Percentiles rank a stretch among this genome's conserved stretches.
Conservation (phyloP, 2,113 vertebrate genomes). For the Beaufortia kweichowensis region DNA sequence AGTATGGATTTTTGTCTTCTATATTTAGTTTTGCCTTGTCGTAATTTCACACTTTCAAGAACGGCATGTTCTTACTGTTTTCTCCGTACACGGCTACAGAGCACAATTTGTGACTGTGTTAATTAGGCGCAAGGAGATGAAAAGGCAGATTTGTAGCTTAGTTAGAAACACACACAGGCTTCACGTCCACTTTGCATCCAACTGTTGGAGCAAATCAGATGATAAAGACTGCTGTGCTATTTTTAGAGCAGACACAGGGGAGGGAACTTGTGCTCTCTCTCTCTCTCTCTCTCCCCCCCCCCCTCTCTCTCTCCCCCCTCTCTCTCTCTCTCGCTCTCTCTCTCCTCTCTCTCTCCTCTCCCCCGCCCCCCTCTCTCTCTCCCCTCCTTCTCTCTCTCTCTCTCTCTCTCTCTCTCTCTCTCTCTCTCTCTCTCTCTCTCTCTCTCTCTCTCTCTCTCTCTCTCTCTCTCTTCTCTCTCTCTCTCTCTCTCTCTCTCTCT, state of each 20-base stretch:
- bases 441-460: slow-evolving; percentile 11
- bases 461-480: slow-evolving; percentile 8
- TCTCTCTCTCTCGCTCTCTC: slow-evolving; percentile 10
- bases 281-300: not conserved
- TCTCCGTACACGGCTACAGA: not conserved
- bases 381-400: slow-evolving; percentile 15
- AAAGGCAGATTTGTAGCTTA: not conserved
- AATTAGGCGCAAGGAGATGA: not conserved
- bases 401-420: no score
- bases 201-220: slow-evolving; percentile 56
- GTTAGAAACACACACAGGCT: slow-evolving; percentile 34
- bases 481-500: slow-evolving; percentile 22
- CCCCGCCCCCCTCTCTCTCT: slow-evolving; percentile 13
- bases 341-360: not conserved
- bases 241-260: slow-evolving; percentile 69
- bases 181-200: slow-evolving; percentile 46
- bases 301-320: not conserved
- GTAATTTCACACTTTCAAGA: not conserved
- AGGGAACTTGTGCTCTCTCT: slow-evolving; percentile 51
- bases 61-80: not conserved
- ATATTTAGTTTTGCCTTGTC: not conserved
- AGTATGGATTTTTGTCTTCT: no score
- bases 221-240: slow-evolving; percentile 64
- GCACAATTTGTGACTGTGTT: slow-evolving; percentile 1
- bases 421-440: not conserved